phyloP scores from a whole-genome alignment of 2,797 vertebrate species.

The Arrhamphus sclerolepis region DNA sequence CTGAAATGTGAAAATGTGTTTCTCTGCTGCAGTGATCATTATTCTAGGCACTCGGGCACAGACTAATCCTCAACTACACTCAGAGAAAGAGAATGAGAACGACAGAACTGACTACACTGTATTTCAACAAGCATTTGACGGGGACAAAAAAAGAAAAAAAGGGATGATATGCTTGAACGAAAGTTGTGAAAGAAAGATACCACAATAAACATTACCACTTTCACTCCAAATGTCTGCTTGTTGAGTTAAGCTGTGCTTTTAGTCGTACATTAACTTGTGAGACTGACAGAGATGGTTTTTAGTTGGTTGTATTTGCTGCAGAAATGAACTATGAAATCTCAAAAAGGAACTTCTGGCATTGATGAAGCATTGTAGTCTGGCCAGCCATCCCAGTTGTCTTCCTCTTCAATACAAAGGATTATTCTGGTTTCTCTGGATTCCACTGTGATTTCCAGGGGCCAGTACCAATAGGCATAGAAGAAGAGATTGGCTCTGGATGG shows the following conservation, averaged over 20 bases:
- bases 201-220: slow-evolving; percentile 51
- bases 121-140: slow-evolving; percentile 60
- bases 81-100: slow-evolving; percentile 62
- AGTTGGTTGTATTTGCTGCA: slow-evolving; percentile 47
- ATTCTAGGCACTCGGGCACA: slow-evolving; percentile 79
- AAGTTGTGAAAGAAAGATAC: slow-evolving; percentile 3
- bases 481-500: no score
- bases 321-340: slow-evolving; percentile 48
- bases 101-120: slow-evolving; percentile 55
- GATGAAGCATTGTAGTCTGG: slow-evolving; percentile 16
- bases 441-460: no score
- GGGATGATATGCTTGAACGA: slow-evolving; percentile 45
- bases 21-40: slow-evolving; percentile 79
- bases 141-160: slow-evolving; percentile 15
- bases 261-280: slow-evolving; percentile 20
- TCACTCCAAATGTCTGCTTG: slow-evolving; percentile 33
- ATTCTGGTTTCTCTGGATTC: no score
- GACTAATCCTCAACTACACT: slow-evolving; percentile 76
- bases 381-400: no score
- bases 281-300: slow-evolving; percentile 46
- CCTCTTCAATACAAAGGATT: no score
- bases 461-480: no score
- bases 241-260: slow-evolving; percentile 40
- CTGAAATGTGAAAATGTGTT: slow-evolving; percentile 80
- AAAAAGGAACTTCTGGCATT: slow-evolving; percentile 21